phyloP scores from a whole-genome alignment of 2,888 invertebrate species.

The Dusona sp. region DNA sequence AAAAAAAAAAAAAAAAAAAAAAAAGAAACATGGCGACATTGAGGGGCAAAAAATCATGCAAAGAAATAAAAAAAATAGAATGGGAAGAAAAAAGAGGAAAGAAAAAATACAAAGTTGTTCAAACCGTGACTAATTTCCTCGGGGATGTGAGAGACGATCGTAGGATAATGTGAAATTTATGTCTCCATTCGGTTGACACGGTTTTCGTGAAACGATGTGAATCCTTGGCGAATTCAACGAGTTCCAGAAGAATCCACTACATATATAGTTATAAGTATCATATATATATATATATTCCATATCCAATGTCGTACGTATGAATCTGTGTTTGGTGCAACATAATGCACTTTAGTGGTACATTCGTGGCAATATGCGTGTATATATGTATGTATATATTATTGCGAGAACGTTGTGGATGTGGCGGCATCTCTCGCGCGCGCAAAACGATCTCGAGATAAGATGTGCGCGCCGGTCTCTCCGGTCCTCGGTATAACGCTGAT shows the following conservation, averaged over 20 bases:
- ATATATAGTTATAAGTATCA: background rate
- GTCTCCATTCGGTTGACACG: slow-evolving; percentile 65
- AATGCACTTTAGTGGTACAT: slow-evolving; percentile 33
- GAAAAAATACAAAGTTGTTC: slow-evolving; percentile 38
- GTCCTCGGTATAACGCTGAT: slow-evolving; percentile 69
- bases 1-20: too few relatives aligned
- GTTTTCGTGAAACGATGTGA: slow-evolving; percentile 62
- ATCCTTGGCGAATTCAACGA: slow-evolving; percentile 51
- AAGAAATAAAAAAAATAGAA: background rate
- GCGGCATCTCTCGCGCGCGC: slow-evolving; percentile 61
- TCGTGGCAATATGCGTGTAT: background rate
- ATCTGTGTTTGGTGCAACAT: slow-evolving; percentile 37
- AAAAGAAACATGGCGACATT: background rate
- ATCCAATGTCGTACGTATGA: slow-evolving; percentile 23
- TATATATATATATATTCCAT: slow-evolving; percentile 34
- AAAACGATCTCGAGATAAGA: slow-evolving; percentile 69
- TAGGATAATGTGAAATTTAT: slow-evolving; percentile 64
- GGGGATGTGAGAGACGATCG: slow-evolving; percentile 55
- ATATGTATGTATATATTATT: slow-evolving; percentile 11
- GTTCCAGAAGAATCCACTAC: slow-evolving; percentile 43
- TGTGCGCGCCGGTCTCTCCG: slow-evolving; percentile 51
- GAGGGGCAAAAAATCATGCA: slow-evolving; percentile 25
- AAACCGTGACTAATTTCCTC: slow-evolving; percentile 62
- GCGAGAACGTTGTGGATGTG: slow-evolving; percentile 28
- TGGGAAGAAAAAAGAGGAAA: background rate